phyloP scores from a whole-genome alignment of 2,888 invertebrate genomes.

The Chouioia cunea region DNA sequence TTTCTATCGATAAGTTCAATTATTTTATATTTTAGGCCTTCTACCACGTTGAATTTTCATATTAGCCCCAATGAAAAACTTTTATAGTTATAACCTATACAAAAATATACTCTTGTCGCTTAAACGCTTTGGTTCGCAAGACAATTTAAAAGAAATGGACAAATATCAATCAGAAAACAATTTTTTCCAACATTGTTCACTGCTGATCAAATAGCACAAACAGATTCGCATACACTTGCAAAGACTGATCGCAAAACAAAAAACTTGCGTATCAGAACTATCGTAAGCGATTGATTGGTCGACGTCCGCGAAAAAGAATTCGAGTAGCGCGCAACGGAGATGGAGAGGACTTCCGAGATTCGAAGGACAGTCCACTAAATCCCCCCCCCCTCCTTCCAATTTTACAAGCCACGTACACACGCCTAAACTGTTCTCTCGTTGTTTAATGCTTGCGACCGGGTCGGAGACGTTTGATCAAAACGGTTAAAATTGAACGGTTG shows the following conservation, averaged over 20 bases:
- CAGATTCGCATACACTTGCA: no score
- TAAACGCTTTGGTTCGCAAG: no score
- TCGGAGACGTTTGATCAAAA: conserved; percentile 46
- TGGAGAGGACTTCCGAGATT: conserved; percentile 53
- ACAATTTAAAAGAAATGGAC: no score
- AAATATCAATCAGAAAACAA: no score
- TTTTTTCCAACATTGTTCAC: no score
- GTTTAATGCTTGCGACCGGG: not conserved
- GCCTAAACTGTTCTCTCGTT: conserved; percentile 16
- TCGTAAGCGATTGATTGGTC: conserved; percentile 15
- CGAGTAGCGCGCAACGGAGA: conserved; percentile 20
- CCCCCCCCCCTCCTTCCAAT: conserved; percentile 66
- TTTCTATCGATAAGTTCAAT: not conserved
- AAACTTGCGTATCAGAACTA: not conserved
- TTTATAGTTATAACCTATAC: no score
- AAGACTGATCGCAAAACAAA: no score
- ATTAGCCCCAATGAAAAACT: no score
- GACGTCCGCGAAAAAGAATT: conserved; percentile 6
- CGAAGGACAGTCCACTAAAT: conserved; percentile 64
- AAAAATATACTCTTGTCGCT: no score
- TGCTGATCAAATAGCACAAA: no score
- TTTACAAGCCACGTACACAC: conserved; percentile 54
- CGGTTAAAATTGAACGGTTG: conserved; percentile 16
- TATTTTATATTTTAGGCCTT: no score
- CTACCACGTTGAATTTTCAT: no score